Conservation (phyloP, 2,113 vertebrate species). For the Enhydra lutris region DNA sequence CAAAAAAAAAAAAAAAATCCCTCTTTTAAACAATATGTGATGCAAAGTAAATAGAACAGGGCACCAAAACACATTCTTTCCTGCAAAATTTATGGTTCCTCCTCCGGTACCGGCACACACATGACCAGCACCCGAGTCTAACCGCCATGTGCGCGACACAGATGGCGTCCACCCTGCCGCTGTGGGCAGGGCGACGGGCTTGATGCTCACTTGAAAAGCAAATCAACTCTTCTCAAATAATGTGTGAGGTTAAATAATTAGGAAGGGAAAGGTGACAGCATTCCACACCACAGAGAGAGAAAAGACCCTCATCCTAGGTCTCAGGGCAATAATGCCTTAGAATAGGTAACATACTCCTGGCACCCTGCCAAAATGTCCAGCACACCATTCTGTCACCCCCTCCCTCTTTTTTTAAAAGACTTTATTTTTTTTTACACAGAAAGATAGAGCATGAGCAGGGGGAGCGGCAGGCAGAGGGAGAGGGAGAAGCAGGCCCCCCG, state of each 20-base stretch:
- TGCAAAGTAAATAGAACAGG: constrained; percentile 74
- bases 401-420: not conserved
- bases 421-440: not conserved
- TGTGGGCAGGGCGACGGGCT: rapidly evolving
- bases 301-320: not conserved
- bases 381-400: not conserved
- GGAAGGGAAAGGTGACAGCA: not conserved
- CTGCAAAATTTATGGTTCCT: constrained; percentile 69
- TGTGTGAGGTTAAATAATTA: not conserved
- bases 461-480: not conserved
- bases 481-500: not conserved
- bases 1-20: constrained; percentile 52
- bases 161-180: not conserved
- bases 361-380: not conserved
- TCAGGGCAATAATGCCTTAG: not conserved
- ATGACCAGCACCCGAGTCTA: not conserved
- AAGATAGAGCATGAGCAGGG: not conserved
- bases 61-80: constrained; percentile 75
- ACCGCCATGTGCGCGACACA: not conserved
- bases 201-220: not conserved
- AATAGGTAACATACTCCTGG: not conserved
- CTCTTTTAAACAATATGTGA: constrained; percentile 79
- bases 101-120: constrained; percentile 13
- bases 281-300: not conserved
- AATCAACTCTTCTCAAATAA: not conserved